These are phyloP conservation scores for Scaptomyza polygonia DNA, from an alignment of 2,888 invertebrate species.

Conservation along the genomic window DNA sequence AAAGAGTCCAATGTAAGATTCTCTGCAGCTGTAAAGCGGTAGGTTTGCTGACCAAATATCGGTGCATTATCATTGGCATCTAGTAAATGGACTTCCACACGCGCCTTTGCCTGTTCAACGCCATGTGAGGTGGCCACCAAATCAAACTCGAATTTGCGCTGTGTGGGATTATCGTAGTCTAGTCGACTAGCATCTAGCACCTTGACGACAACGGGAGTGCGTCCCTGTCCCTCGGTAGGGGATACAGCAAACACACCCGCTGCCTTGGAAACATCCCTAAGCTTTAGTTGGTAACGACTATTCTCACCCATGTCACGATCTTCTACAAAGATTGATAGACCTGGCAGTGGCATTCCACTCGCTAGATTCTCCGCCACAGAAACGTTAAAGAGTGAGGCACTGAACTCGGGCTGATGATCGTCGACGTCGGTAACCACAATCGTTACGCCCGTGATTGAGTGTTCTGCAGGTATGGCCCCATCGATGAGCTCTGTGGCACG, in stretches of 20 bases:
- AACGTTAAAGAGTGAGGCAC: conserved; percentile 87
- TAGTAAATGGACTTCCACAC: conserved; percentile 87
- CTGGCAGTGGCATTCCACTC: conserved; percentile 88
- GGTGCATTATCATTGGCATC: conserved; percentile 94
- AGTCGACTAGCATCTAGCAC: conserved; percentile 88
- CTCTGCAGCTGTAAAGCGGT: conserved; percentile 88
- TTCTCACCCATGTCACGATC: conserved; percentile 91
- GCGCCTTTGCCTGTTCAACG: conserved; percentile 86
- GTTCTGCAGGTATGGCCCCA: conserved; percentile 89
- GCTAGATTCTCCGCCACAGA: conserved; percentile 91
- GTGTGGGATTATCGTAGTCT: conserved; percentile 89
- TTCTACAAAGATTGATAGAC: conserved; percentile 89
- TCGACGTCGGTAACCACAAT: conserved; percentile 92
- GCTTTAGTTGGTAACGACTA: conserved; percentile 88
- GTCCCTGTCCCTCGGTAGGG: conserved; percentile 88
- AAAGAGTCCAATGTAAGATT: conserved; percentile 87
- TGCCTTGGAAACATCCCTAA: conserved; percentile 87
- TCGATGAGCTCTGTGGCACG: conserved; percentile 91
- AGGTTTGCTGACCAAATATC: conserved; percentile 87
- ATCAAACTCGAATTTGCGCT: conserved; percentile 88
- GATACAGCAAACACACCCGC: conserved; percentile 87
- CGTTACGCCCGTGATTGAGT: conserved; percentile 88
- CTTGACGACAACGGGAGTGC: conserved; percentile 90
- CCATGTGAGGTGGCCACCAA: conserved; percentile 87
- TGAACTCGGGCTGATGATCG: conserved; percentile 90